Conservation (phyloP, 2,888 invertebrate species). For the Epiblema foenella region DNA sequence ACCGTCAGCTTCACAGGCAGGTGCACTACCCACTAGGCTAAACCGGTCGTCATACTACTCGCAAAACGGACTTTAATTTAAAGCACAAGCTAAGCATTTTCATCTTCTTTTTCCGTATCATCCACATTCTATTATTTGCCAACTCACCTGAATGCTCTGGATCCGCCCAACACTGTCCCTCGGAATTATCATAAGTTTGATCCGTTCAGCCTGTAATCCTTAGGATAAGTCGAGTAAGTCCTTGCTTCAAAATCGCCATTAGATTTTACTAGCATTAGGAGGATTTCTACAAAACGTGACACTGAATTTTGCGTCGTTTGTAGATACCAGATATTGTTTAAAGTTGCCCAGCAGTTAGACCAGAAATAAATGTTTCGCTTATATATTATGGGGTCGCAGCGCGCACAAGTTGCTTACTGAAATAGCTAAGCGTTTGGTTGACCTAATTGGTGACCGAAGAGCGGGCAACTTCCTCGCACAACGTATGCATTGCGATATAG, state of each 20-base stretch:
- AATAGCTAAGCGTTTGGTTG: too few relatives aligned
- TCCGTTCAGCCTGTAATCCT: conserved; percentile 60
- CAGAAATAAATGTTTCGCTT: neutral
- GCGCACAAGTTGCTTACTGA: too few relatives aligned
- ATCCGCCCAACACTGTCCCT: conserved; percentile 21
- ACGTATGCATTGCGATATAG: too few relatives aligned
- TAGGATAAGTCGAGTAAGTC: conserved; percentile 12
- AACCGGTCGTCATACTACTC: neutral
- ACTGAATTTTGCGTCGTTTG: neutral
- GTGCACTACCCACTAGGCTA: too few relatives aligned
- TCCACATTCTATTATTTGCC: conserved; percentile 13
- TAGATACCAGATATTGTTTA: neutral
- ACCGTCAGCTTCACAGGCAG: too few relatives aligned
- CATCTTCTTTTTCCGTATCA: neutral
- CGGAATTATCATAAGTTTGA: conserved; percentile 80
- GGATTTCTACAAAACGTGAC: neutral
- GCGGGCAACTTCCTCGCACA: too few relatives aligned
- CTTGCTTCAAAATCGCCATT: conserved; percentile 27
- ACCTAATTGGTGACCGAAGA: too few relatives aligned
- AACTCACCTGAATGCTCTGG: conserved; percentile 3
- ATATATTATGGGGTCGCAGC: too few relatives aligned
- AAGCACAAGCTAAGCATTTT: neutral
- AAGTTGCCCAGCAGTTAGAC: neutral
- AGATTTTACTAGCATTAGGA: conserved; percentile 32
- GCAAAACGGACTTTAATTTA: neutral